Evolutionary conservation across 64 coral and sea anemone species (phyloP).

Genomic region (Montipora capricornis): DNA sequence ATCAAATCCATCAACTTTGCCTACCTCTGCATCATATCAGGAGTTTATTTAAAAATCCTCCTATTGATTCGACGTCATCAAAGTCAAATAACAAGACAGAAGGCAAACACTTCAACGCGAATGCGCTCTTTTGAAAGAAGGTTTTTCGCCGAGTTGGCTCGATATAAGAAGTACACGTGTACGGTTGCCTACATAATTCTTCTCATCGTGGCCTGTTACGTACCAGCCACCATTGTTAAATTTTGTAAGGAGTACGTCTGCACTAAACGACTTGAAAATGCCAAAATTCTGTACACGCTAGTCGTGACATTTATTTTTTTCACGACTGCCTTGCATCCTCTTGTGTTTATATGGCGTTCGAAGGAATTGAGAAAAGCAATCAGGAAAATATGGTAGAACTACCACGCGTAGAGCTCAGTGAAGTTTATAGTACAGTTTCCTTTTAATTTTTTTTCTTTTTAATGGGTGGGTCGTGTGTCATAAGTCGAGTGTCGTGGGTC

Average conservation of each 20-base stretch:
- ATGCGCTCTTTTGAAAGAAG: neutral
- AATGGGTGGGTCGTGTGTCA: no score
- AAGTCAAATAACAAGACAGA: neutral
- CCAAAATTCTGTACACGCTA: slow-evolving; percentile 19
- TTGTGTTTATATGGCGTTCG: slow-evolving; percentile 2
- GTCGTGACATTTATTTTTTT: slow-evolving; percentile 32
- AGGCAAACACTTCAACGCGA: neutral
- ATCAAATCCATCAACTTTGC: neutral
- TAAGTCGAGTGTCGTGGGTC: no score
- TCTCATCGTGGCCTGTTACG: slow-evolving; percentile 16
- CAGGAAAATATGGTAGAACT: neutral
- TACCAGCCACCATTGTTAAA: neutral
- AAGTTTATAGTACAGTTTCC: no score
- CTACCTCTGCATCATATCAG: neutral
- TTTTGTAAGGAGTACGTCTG: slow-evolving; percentile 42
- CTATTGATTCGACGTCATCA: slow-evolving; percentile 25
- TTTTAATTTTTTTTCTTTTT: no score
- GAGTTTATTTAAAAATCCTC: slow-evolving; percentile 33
- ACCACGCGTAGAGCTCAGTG: no score
- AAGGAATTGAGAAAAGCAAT: slow-evolving; percentile 24
- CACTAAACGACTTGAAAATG: slow-evolving; percentile 21
- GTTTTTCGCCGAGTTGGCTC: neutral
- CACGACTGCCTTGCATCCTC: slow-evolving; percentile 20
- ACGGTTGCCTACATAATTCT: slow-evolving; percentile 1
- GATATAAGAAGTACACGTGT: slow-evolving; percentile 10